Evolutionary conservation across 2,113 vertebrate genomes (phyloP).

Genomic region (Tenebrosternarchus preto): DNA sequence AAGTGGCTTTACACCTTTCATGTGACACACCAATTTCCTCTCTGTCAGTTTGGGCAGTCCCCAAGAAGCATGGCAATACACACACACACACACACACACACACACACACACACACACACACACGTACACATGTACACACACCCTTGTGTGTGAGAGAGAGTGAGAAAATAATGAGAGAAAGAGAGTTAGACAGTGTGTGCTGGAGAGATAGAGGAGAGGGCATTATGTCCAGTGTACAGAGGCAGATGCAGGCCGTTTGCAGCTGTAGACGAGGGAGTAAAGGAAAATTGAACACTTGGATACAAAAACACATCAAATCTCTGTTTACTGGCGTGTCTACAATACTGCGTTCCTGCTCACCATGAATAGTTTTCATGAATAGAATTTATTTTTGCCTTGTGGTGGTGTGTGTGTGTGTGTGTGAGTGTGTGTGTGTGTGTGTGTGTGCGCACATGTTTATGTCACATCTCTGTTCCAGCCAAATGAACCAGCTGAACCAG

Average conservation of each 20-base stretch:
- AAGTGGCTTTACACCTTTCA: conserved; percentile 69
- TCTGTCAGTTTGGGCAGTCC: conserved; percentile 64
- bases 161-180: not conserved
- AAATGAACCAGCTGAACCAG: conserved; percentile 19
- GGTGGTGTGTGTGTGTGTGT: not conserved
- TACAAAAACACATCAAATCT: not conserved
- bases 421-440: conserved; percentile 7
- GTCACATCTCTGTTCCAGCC: conserved; percentile 14
- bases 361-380: no score
- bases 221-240: no score
- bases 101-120: conserved; percentile 8
- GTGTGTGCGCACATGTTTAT: no score
- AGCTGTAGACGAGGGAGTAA: no score
- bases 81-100: conserved; percentile 51
- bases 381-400: no score
- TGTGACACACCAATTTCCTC: conserved; percentile 74
- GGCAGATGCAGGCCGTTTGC: no score
- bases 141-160: not conserved
- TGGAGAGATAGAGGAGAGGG: no score
- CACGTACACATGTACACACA: not conserved
- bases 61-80: conserved; percentile 29
- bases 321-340: not conserved
- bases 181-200: no score
- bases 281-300: not conserved
- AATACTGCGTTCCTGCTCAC: no score